These are phyloP conservation scores for Pollenia griseotomentosa DNA, from an alignment of 2,888 invertebrate genomes.

Conservation along the genomic window DNA sequence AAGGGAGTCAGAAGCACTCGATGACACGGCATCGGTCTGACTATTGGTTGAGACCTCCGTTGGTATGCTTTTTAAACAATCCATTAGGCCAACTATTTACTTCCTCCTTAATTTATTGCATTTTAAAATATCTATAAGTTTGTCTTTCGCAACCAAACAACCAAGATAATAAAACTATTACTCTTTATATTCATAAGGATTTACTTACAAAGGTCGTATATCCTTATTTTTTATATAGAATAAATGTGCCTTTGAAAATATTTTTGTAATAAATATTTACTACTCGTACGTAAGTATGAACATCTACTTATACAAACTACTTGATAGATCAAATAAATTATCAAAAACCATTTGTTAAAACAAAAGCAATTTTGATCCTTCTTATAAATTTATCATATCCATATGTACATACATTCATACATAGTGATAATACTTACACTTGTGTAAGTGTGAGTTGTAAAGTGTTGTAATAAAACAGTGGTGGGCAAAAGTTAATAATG, in stretches of 20 bases:
- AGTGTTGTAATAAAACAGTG: background rate
- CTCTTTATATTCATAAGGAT: constrained; percentile 2
- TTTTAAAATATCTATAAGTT: constrained; percentile 1
- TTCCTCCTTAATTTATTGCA: background rate
- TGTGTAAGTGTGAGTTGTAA: background rate
- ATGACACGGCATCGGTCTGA: no score
- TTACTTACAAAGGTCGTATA: background rate
- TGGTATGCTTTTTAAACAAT: no score
- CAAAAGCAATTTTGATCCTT: constrained; percentile 70
- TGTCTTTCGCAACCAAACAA: background rate
- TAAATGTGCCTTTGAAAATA: constrained; percentile 48
- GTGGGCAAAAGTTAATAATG: background rate
- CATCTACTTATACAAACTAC: constrained; percentile 33
- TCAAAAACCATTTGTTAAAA: constrained; percentile 67
- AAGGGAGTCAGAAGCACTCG: no score
- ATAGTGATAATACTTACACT: constrained; percentile 1
- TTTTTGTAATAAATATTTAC: constrained; percentile 63
- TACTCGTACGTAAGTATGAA: background rate
- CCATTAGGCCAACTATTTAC: background rate
- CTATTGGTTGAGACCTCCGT: no score
- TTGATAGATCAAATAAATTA: constrained; percentile 66
- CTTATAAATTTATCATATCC: constrained; percentile 56
- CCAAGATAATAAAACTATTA: constrained; percentile 43
- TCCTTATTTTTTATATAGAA: background rate
- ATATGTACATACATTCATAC: background rate